A percentile compares a stretch with the other conserved stretches of the same genome.
Conservation (phyloP, 1,140 invertebrate genomes). For the Rhopalosiphum maidis region DNA sequence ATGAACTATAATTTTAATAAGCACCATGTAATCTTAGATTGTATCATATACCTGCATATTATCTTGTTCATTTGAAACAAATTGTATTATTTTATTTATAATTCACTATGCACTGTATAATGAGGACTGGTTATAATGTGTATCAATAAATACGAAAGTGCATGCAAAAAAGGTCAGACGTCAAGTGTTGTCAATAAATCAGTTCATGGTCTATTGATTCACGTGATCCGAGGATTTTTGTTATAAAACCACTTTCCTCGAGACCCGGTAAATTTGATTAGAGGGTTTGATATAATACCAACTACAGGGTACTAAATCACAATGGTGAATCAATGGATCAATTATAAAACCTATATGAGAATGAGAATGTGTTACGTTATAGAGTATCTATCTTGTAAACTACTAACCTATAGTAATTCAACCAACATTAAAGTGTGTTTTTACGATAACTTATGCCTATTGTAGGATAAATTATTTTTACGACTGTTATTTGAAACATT, state of each 20-base stretch:
- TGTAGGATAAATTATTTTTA: neutral
- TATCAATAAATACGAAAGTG: slow-evolving; percentile 18
- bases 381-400: neutral
- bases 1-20: slow-evolving; percentile 8
- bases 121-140: slow-evolving; percentile 1
- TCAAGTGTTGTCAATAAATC: slow-evolving; percentile 1
- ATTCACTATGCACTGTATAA: neutral
- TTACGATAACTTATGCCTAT: neutral
- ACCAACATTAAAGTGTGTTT: neutral
- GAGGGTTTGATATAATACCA: slow-evolving; percentile 1
- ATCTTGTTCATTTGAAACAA: neutral
- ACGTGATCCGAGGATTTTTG: neutral
- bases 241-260: neutral
- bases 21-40: neutral
- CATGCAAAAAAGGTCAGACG: slow-evolving; percentile 29
- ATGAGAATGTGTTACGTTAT: neutral
- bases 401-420: neutral
- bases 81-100: neutral
- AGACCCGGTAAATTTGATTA: slow-evolving; percentile 22
- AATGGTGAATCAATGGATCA: slow-evolving; percentile 11
- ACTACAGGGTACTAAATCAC: neutral
- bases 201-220: neutral
- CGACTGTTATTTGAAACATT: neutral
- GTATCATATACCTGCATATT: neutral
- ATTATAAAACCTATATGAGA: neutral